These are phyloP conservation scores for Blastobasis adustella DNA, from an alignment of 2,888 invertebrate species.

Conservation along the genomic window DNA sequence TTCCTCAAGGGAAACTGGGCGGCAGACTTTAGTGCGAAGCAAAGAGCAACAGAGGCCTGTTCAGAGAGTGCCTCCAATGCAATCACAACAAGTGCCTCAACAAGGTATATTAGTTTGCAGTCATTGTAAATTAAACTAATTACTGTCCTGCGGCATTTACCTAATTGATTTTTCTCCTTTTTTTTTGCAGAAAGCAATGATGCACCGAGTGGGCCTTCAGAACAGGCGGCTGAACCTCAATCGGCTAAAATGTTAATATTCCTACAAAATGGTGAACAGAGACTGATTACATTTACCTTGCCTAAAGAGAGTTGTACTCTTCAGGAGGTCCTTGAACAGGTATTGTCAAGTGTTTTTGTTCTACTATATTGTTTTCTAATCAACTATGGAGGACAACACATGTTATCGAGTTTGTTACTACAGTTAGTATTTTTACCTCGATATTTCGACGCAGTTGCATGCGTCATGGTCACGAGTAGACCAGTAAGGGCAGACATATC, in stretches of 20 bases:
- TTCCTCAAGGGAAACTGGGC: constrained; percentile 48
- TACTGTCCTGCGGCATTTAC: constrained; percentile 3
- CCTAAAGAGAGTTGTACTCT: constrained; percentile 89
- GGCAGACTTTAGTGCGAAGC: constrained; percentile 62
- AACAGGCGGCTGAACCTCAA: constrained; percentile 71
- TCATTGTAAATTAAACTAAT: background rate
- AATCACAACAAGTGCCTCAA: constrained; percentile 44
- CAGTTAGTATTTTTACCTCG: too few species aligned
- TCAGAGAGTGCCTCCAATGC: constrained; percentile 66
- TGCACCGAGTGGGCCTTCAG: constrained; percentile 47
- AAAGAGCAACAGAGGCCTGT: constrained; percentile 65
- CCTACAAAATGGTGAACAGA: constrained; percentile 84
- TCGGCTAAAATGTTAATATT: constrained; percentile 88
- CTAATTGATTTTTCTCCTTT: constrained; percentile 7
- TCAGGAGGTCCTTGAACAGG: constrained; percentile 87
- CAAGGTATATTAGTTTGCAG: constrained; percentile 23
- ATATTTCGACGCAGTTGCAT: too few species aligned
- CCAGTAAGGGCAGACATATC: too few species aligned
- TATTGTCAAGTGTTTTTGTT: constrained; percentile 26
- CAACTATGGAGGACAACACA: too few species aligned
- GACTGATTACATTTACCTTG: constrained; percentile 86
- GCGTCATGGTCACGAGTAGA: too few species aligned
- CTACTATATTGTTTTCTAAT: too few species aligned
- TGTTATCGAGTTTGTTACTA: too few species aligned
- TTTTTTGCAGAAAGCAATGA: constrained; percentile 53